Conservation (phyloP, 2,797 vertebrate genomes). For the Sternarchorhynchus goeldii region DNA sequence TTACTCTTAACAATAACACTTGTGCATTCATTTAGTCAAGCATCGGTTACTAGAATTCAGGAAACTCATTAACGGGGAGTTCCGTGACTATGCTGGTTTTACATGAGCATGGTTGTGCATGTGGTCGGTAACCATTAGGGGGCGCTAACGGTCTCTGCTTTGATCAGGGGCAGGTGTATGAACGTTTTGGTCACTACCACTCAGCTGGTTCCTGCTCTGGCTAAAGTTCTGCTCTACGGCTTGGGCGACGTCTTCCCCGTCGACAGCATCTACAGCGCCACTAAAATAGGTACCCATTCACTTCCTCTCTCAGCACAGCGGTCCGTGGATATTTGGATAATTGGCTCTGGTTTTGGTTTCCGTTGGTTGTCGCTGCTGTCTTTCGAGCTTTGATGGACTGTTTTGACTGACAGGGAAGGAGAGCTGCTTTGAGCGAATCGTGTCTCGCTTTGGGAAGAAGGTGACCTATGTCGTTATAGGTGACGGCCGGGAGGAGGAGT, state of each 20-base stretch:
- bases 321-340: too few species aligned
- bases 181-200: conserved; percentile 97
- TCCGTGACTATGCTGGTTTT: too few species aligned
- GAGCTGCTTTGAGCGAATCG: conserved; percentile 96
- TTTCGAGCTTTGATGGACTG: not conserved
- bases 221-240: conserved; percentile 95
- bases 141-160: conserved; percentile 34
- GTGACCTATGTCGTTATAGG: conserved; percentile 98
- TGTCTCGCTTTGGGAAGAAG: conserved; percentile 95
- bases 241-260: conserved; percentile 94
- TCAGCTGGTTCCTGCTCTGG: conserved; percentile 95
- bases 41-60: too few species aligned
- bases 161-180: conserved; percentile 89
- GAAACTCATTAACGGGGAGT: too few species aligned
- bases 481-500: conserved; percentile 96
- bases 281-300: conserved; percentile 87
- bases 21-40: too few species aligned
- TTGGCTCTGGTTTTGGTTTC: not conserved
- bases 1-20: too few species aligned
- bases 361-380: not conserved
- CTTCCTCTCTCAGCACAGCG: not conserved
- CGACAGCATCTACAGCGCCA: conserved; percentile 98
- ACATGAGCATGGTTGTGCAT: too few species aligned
- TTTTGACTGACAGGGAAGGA: conserved; percentile 83
- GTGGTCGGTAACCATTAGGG: not conserved